Evolutionary conservation across 2,888 invertebrate genomes (phyloP).

Genomic region (Acrobasis suavella): DNA sequence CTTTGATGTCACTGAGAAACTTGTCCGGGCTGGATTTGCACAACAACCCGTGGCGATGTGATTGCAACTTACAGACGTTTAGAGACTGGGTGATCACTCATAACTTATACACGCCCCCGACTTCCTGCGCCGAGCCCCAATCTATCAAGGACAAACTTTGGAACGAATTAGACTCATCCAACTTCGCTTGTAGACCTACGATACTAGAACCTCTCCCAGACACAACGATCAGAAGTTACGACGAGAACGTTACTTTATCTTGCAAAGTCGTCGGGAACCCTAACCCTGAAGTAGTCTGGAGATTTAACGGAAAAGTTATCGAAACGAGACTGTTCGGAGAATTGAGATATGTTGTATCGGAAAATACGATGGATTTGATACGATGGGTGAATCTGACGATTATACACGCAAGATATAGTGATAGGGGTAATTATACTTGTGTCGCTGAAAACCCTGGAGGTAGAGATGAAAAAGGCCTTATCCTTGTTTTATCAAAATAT

Average conservation of each 20-base stretch:
- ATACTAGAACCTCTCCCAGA: conserved; percentile 85
- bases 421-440: conserved; percentile 89
- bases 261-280: conserved; percentile 91
- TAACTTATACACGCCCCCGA: conserved; percentile 89
- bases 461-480: conserved; percentile 88
- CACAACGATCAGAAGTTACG: conserved; percentile 84
- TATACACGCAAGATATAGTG: conserved; percentile 83
- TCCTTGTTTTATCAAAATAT: conserved; percentile 80
- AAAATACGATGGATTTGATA: conserved; percentile 73
- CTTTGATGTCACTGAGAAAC: conserved; percentile 85
- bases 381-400: conserved; percentile 87
- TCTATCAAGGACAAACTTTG: conserved; percentile 87
- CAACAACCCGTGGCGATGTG: conserved; percentile 94
- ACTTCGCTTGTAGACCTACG: conserved; percentile 92
- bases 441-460: conserved; percentile 92
- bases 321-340: conserved; percentile 78
- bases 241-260: conserved; percentile 87
- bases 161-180: conserved; percentile 86
- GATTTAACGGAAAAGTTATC: conserved; percentile 84
- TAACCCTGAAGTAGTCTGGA: conserved; percentile 88
- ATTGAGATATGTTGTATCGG: conserved; percentile 73
- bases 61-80: conserved; percentile 91
- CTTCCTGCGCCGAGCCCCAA: conserved; percentile 87
- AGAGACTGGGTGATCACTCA: conserved; percentile 88
- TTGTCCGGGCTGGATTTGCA: conserved; percentile 89